Evolutionary conservation across 2,797 vertebrate genomes (phyloP).

Genomic region (Acipenser transmontanus): DNA sequence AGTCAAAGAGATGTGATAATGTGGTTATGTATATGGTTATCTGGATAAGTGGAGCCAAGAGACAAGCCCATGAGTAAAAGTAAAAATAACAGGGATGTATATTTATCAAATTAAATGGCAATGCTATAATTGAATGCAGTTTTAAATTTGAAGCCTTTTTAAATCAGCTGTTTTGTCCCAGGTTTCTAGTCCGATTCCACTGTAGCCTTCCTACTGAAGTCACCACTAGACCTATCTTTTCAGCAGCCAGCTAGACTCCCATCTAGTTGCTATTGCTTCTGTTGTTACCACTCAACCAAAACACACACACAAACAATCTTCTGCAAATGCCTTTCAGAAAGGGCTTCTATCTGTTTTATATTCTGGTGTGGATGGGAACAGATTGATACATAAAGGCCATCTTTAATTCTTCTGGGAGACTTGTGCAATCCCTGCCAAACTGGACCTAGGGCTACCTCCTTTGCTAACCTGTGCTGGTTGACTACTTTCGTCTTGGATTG

Average conservation of each 20-base stretch:
- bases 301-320: background rate
- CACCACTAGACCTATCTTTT: background rate
- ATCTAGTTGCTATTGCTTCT: background rate
- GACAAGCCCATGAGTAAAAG: constrained; percentile 12
- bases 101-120: too few species aligned
- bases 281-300: background rate
- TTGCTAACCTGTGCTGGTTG: too few species aligned
- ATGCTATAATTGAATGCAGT: background rate
- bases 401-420: too few species aligned
- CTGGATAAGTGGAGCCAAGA: constrained; percentile 15
- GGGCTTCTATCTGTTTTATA: too few species aligned
- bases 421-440: too few species aligned
- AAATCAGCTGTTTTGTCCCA: background rate
- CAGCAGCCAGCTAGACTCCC: background rate
- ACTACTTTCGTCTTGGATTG: too few species aligned
- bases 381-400: too few species aligned
- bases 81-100: background rate
- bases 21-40: background rate
- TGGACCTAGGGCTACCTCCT: too few species aligned
- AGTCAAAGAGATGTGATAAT: background rate
- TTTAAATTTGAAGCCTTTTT: background rate
- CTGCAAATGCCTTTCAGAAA: background rate
- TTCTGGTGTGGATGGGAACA: too few species aligned
- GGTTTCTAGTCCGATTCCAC: background rate
- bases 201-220: background rate